A percentile compares a stretch with the other conserved stretches of the same genome.
Conservation (phyloP, 23 tunicate genomes). For the Oikopleura vanhoeffeni region DNA sequence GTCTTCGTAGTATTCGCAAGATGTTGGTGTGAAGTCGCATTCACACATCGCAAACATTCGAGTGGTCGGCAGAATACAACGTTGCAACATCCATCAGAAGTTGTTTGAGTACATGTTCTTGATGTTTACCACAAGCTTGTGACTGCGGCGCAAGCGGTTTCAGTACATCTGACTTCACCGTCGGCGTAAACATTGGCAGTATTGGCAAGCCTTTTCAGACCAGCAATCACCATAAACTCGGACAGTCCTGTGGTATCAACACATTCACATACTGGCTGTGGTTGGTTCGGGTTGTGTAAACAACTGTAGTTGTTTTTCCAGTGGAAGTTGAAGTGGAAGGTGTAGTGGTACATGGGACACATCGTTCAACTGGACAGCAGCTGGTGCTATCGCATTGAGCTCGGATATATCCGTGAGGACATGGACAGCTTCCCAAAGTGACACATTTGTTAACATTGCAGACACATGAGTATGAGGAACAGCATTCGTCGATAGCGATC, state of each 20-base stretch:
- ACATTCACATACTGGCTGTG: no score
- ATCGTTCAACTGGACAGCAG: background rate
- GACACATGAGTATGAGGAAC: constrained; percentile 14
- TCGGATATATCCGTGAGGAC: constrained; percentile 19
- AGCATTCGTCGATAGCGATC: constrained; percentile 29
- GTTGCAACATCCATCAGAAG: constrained; percentile 64
- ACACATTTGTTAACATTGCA: constrained; percentile 41
- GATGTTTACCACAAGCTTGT: constrained; percentile 10
- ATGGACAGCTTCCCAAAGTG: constrained; percentile 59
- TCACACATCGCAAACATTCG: constrained; percentile 32
- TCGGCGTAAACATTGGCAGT: no score
- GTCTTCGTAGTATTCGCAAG: constrained; percentile 24
- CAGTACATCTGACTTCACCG: background rate
- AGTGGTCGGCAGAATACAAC: background rate
- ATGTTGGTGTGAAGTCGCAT: constrained; percentile 52
- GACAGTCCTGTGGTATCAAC: no score
- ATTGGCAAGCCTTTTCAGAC: no score
- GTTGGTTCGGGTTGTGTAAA: no score
- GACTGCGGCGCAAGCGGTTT: background rate
- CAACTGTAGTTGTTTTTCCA: no score
- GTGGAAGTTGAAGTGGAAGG: background rate
- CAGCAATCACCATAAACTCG: no score
- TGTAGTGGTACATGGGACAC: background rate
- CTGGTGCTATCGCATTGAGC: background rate
- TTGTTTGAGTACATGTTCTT: constrained; percentile 54